Evolutionary conservation across 2,113 vertebrate genomes (phyloP), one percentile per base, ranked within the genome.

Genomic region (Equus quagga): DNA sequence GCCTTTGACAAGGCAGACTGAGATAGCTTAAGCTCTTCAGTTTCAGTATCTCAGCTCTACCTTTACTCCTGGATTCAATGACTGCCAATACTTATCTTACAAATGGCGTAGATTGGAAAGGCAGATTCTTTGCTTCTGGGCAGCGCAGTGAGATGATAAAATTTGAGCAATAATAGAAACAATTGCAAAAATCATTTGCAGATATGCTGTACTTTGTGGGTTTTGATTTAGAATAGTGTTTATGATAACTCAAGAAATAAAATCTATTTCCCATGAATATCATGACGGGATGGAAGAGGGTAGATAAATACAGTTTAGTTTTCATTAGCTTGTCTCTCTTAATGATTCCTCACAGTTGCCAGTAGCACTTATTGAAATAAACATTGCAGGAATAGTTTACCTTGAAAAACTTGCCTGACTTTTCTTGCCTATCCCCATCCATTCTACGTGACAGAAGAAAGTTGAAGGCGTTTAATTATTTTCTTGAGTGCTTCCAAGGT

Each of bases 201-300:
- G 73, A 78, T 78, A 82, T 4, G 13, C 91, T 19, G 4, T 76
- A 62, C 82, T 89, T 33, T 92, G 75, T 41, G 65, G 92, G 89
- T 65, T 79, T 90, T 97, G 96, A 96, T 93, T 96, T 96, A 96
- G 82, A 98, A 81, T 94, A 94, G 97, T 97, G 94, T 75, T 82
- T 78, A 70, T 91, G 91, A 93, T 96, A 80, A 91, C 46, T 69
- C 41, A 70, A 93, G 92, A 90, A 96, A 93, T 87, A 78, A 98
- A 97, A 94, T 90, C 80, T 81, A 26, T 94, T 96, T 97, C 96
- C 97, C 89, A 1, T 76, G 75, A 92, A 44, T 97, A 31, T 87
- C 82, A 44, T 51, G 65, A 93, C n/a, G 67, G 67, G 49, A 21
- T 87, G 14, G 49, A 41, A 95, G 80, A 92, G 69, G 28, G 54